Base-by-base conservation (phyloP, 1,140 invertebrate genomes). In the Polyergus mexicanus region DNA sequence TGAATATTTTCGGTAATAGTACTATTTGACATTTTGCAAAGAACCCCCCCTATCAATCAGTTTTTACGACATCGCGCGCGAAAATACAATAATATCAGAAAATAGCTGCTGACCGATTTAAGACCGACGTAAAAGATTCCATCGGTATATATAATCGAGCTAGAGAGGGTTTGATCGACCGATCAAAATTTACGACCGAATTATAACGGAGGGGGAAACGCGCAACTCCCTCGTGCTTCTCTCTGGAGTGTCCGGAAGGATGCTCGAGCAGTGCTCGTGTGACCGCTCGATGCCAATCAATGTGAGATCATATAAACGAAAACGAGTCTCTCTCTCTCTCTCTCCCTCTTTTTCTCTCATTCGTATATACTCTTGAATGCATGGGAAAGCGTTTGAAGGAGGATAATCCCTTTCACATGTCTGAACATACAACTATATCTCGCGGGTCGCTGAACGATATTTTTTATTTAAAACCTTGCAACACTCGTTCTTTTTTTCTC, bases 121-220 rank as follows among this genome's bases (percentile, higher is more conserved):
- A 85, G 25, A 25, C 47, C 25, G 8, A 13, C 32, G 19, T 32
- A 44, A 51, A 51, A 81, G 63, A 28, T 11, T 51, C 32, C 35
- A 28, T 35, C 78, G 78, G 25, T 10, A 28, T 19, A n/a, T 7
- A 16, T 41, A 58, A 83, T 44, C 56, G 25, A 60, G 54, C 35
- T 47, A 13, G 65, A 66, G 66, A 44, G 38, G 22, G 19, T 38
- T 47, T 54, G 78, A 35, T 28, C 41, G 68, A 13, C 13, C 68
- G 78, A 83, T 74, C 68, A 47, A 62, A 83, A 83, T 83, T 83
- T 83, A 83, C 28, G 54, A 13, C 38, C 38, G 68, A 83, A 83
- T 83, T 72, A 81, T 74, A 81, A 83, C 32, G 72, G 84, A 89
- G 69, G 69, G 76, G 78, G 76, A 86, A 80, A 66, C 87, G 88